These are phyloP conservation scores for Andrena haemorrhoa DNA, from an alignment of 2,888 invertebrate genomes.

Conservation along the genomic window DNA sequence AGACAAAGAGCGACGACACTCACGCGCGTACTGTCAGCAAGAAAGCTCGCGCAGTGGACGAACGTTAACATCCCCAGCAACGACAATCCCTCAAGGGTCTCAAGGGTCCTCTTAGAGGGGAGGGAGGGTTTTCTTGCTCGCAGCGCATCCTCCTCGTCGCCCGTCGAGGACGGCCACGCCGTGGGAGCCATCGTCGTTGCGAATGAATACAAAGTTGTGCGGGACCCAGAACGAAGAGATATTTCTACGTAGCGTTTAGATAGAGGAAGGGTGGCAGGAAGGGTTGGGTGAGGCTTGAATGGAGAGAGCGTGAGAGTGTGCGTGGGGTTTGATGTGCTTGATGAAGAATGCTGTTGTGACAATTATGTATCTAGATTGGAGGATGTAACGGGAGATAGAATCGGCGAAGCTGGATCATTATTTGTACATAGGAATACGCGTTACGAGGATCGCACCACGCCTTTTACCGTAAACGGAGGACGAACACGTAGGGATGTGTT, in stretches of 20 bases:
- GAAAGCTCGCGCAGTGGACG: slow-evolving; percentile 2
- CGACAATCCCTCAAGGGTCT: neutral
- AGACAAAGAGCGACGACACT: slow-evolving; percentile 19
- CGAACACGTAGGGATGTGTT: slow-evolving; percentile 50
- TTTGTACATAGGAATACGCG: slow-evolving; percentile 75
- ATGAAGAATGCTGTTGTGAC: slow-evolving; percentile 32
- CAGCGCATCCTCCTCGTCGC: slow-evolving; percentile 52
- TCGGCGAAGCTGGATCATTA: slow-evolving; percentile 67
- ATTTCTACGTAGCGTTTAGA: slow-evolving; percentile 75
- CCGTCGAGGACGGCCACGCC: slow-evolving; percentile 63
- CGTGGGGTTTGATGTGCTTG: slow-evolving; percentile 50
- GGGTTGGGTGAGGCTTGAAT: slow-evolving; percentile 44
- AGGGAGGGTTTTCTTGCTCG: slow-evolving; percentile 16
- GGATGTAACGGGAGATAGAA: slow-evolving; percentile 27
- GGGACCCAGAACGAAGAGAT: slow-evolving; percentile 80
- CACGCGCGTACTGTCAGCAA: slow-evolving; percentile 23
- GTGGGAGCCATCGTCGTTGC: slow-evolving; percentile 68
- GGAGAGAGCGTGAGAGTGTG: slow-evolving; percentile 54
- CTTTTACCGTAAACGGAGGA: slow-evolving; percentile 61
- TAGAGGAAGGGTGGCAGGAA: slow-evolving; percentile 38
- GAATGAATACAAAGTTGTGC: slow-evolving; percentile 76
- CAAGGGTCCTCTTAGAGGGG: neutral
- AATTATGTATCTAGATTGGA: slow-evolving; percentile 43
- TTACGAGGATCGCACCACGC: slow-evolving; percentile 72
- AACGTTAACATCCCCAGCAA: too few species aligned